Evolutionary conservation across 1,140 invertebrate genomes (phyloP).

Genomic region (Rhyacophila brunnea): DNA sequence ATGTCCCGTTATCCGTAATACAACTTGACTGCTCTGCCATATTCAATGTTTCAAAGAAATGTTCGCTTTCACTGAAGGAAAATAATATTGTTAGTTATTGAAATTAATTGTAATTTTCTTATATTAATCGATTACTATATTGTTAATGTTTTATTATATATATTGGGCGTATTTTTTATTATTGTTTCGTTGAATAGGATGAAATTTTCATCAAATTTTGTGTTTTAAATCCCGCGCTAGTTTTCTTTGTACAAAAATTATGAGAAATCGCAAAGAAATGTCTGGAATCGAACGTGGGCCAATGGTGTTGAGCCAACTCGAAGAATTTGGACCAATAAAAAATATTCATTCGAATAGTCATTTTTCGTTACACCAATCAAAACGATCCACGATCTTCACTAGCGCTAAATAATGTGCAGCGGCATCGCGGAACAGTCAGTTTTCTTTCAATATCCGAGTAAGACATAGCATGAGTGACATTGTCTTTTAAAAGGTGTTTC

Average conservation of each 20-base stretch:
- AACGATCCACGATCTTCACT: constrained; percentile 51
- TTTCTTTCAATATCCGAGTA: constrained; percentile 21
- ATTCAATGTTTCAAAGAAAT: no score
- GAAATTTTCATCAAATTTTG: no score
- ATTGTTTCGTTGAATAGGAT: no score
- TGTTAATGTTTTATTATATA: no score
- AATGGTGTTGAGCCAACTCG: constrained; percentile 53
- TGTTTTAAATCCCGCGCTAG: no score
- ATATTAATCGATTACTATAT: no score
- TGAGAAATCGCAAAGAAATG: constrained; percentile 9
- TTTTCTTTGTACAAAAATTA: no score
- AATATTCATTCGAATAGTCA: constrained; percentile 18
- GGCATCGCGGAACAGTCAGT: constrained; percentile 16
- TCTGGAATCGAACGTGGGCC: constrained; percentile 52
- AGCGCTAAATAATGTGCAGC: constrained; percentile 44
- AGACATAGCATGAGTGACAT: constrained; percentile 1
- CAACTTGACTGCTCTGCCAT: no score
- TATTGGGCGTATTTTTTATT: no score
- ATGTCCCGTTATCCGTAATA: constrained; percentile 21
- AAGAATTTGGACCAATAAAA: constrained; percentile 39
- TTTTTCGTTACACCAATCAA: constrained; percentile 47
- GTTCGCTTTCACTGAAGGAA: no score
- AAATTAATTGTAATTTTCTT: no score
- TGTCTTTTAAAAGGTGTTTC: constrained; percentile 3
- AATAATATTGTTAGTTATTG: no score